A percentile compares a stretch with the other conserved stretches of the same genome.
Evolutionary conservation across 2,888 invertebrate species (phyloP).

Genomic region (Polydesmus complanatus): DNA sequence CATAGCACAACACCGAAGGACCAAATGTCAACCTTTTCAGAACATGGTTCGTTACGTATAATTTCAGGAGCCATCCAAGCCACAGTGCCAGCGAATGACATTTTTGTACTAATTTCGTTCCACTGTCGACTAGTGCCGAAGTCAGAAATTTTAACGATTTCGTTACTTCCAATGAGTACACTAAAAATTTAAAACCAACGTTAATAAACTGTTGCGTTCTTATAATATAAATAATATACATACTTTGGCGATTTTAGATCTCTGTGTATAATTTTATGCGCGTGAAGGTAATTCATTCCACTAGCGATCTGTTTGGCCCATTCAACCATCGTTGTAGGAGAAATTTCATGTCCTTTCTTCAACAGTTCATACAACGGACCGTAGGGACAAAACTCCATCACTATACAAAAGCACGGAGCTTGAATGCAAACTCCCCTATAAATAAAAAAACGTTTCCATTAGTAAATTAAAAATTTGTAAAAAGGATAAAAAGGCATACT

Average conservation of each 20-base stretch:
- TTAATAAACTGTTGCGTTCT: neutral
- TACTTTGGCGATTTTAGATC: constrained; percentile 99
- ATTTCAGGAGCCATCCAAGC: constrained; percentile 99
- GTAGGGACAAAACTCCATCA: constrained; percentile 97
- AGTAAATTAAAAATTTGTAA: neutral
- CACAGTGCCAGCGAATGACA: constrained; percentile 97
- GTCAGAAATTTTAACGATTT: constrained; percentile 87
- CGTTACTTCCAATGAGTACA: constrained; percentile 65
- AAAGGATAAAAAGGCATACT: constrained; percentile 32
- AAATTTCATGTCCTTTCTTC: constrained; percentile 58
- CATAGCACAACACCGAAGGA: constrained; percentile 95
- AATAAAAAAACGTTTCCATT: constrained; percentile 23
- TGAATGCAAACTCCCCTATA: constrained; percentile 81
- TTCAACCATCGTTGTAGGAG: constrained; percentile 69
- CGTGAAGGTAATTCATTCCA: constrained; percentile 93
- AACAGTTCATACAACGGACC: constrained; percentile 88
- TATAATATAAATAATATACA: constrained; percentile 39
- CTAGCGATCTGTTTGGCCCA: constrained; percentile 93
- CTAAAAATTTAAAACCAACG: constrained; percentile 37
- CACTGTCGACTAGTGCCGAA: constrained; percentile 92
- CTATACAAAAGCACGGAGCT: constrained; percentile 79
- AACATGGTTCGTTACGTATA: constrained; percentile 89
- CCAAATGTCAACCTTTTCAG: constrained; percentile 97
- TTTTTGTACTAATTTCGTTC: constrained; percentile 87
- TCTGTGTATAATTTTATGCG: constrained; percentile 90